Conservation (phyloP, 2,888 invertebrate genomes). For the Anarsia innoxiella region DNA sequence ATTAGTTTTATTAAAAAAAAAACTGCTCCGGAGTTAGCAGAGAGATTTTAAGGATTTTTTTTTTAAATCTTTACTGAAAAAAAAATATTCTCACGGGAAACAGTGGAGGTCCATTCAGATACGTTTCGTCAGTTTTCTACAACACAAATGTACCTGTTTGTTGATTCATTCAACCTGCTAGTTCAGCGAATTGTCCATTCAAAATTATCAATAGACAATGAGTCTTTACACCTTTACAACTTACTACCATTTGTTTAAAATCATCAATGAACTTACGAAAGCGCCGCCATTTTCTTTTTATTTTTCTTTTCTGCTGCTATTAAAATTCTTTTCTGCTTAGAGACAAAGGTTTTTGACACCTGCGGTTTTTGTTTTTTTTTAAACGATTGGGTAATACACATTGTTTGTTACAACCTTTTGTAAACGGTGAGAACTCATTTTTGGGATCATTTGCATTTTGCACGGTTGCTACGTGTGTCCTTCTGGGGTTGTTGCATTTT, state of each 20-base stretch:
- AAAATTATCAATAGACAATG: not conserved
- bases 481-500: too few species aligned
- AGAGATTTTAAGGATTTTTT: too few species aligned
- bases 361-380: conserved; percentile 11
- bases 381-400: conserved; percentile 5
- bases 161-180: not conserved
- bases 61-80: too few species aligned
- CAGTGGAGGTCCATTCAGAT: too few species aligned
- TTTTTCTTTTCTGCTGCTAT: not conserved
- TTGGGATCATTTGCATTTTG: conserved; percentile 1
- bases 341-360: conserved; percentile 12
- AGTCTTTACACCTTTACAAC: not conserved
- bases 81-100: too few species aligned
- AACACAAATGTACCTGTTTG: not conserved
- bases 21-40: too few species aligned
- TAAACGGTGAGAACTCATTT: conserved; percentile 9
- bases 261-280: not conserved
- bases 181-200: not conserved
- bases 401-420: conserved; percentile 9
- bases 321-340: not conserved
- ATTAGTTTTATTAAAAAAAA: too few species aligned
- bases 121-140: too few species aligned
- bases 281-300: not conserved
- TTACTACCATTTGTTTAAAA: not conserved
- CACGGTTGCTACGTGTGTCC: too few species aligned